These are phyloP conservation scores for Vannuccia rotundouncinata DNA, from an alignment of 2,888 invertebrate species.

Conservation along the genomic window DNA sequence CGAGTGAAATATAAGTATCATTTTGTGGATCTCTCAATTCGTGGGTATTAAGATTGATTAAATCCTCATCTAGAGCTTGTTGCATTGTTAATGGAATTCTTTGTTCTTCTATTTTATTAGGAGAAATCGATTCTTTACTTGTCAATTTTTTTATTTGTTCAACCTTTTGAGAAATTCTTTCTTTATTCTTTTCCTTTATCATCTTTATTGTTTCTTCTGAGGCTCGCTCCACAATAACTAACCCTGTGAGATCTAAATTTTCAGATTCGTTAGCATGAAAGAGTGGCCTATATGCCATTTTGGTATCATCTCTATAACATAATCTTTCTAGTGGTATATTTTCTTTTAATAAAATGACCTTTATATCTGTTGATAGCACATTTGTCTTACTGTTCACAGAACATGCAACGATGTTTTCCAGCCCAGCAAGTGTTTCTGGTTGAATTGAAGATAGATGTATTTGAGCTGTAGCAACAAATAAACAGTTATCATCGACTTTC, in stretches of 20 bases:
- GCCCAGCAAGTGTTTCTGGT: not conserved
- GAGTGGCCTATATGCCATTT: not conserved
- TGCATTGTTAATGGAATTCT: not conserved
- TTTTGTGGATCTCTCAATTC: not conserved
- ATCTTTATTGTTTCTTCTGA: not conserved
- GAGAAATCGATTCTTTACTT: not conserved
- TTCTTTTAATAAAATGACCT: not conserved
- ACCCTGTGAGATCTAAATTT: not conserved
- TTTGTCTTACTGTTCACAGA: not conserved
- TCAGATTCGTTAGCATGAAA: not conserved
- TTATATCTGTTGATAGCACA: not conserved
- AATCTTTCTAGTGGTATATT: not conserved
- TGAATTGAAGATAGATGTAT: not conserved
- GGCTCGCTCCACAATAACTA: not conserved
- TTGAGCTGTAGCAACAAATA: not conserved
- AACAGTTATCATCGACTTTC: not conserved
- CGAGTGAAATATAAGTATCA: not conserved
- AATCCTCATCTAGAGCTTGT: not conserved
- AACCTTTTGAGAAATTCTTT: not conserved
- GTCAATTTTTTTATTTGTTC: too few species aligned
- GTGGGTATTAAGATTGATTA: not conserved
- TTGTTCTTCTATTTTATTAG: not conserved
- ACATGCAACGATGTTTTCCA: not conserved
- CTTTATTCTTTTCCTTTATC: not conserved
- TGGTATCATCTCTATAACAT: not conserved